These are phyloP conservation scores for Smutsia temminckii DNA, from an alignment of 2,797 vertebrate species.

Conservation along the genomic window DNA sequence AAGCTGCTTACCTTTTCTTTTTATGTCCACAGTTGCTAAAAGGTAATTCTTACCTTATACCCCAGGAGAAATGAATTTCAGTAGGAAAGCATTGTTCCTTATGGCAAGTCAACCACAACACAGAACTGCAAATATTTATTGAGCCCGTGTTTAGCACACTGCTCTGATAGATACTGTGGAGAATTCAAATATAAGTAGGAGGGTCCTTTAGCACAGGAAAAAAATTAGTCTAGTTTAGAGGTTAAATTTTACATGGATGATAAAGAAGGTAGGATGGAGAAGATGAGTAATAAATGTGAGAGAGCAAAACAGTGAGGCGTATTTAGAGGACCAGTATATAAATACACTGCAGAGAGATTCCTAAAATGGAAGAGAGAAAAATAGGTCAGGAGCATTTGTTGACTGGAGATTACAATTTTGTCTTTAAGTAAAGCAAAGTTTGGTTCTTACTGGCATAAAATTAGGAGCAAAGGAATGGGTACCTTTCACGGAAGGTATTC, in stretches of 20 bases:
- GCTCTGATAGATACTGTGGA: not conserved
- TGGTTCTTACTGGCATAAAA: not conserved
- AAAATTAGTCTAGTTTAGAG: not conserved
- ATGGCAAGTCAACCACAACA: not conserved
- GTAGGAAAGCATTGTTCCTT: constrained; percentile 6
- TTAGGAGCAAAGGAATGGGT: not conserved
- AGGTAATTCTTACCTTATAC: not conserved
- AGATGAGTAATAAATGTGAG: not conserved
- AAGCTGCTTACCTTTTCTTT: not conserved
- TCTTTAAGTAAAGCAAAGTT: not conserved
- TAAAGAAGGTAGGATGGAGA: not conserved
- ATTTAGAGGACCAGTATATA: not conserved
- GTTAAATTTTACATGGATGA: not conserved
- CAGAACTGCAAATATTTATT: constrained; percentile 25
- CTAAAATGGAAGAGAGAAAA: not conserved
- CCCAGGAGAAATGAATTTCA: not conserved
- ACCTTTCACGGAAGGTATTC: not conserved
- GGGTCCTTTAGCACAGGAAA: not conserved
- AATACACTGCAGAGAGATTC: not conserved
- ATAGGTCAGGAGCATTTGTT: not conserved
- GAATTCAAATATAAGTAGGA: not conserved
- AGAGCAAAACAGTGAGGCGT: not conserved
- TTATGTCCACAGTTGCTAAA: not conserved
- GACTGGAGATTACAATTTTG: not conserved
- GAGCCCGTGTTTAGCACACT: not conserved